Conservation (phyloP, 2,797 vertebrate genomes). For the Oreonectes daqikongensis region DNA sequence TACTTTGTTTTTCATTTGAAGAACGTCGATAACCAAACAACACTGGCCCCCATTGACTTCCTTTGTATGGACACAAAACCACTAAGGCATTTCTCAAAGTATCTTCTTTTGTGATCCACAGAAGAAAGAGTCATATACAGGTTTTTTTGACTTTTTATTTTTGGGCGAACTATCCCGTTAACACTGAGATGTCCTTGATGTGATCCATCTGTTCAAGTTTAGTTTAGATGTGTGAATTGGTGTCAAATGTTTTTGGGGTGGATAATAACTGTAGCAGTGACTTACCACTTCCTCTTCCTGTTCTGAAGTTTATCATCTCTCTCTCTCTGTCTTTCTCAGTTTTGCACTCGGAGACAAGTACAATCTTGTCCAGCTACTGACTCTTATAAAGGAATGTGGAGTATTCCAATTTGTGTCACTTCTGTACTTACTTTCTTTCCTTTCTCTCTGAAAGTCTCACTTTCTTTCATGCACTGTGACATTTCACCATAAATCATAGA, state of each 20-base stretch:
- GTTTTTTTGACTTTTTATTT: too few species aligned
- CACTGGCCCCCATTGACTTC: too few species aligned
- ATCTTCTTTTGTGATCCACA: too few species aligned
- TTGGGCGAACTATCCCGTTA: too few species aligned
- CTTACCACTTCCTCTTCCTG: conserved; percentile 77
- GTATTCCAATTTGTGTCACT: conserved; percentile 20
- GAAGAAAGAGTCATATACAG: too few species aligned
- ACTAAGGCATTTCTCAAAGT: too few species aligned
- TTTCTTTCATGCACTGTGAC: neutral
- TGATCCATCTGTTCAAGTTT: neutral
- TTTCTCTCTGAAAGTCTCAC: conserved; percentile 2
- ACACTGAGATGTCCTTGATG: neutral
- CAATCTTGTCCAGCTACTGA: conserved; percentile 45
- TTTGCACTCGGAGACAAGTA: conserved; percentile 38
- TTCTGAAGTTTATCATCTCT: conserved; percentile 22
- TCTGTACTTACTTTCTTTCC: neutral
- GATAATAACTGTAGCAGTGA: conserved; percentile 64
- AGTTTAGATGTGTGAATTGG: neutral
- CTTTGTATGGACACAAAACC: too few species aligned
- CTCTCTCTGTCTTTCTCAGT: conserved; percentile 5
- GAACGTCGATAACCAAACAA: too few species aligned
- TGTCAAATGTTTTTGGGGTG: conserved; percentile 19
- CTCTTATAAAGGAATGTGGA: conserved; percentile 28
- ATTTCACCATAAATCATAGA: neutral
- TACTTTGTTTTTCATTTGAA: too few species aligned